These are phyloP conservation scores for Mesitornis unicolor DNA, from an alignment of 2,113 vertebrate species.

Conservation along the genomic window DNA sequence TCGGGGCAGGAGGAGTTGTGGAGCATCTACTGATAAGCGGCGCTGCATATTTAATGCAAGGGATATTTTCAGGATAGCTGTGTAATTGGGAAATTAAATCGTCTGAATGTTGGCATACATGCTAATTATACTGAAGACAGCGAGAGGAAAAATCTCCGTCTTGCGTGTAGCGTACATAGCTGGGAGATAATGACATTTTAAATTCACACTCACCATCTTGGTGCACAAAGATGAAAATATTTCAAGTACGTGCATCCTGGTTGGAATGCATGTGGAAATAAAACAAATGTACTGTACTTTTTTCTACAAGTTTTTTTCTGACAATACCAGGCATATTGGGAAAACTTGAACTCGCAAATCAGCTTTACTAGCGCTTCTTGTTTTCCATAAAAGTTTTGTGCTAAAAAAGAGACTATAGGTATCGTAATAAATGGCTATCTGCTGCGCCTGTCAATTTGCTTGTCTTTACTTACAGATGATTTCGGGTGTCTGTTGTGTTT, in stretches of 20 bases:
- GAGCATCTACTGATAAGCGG: neutral
- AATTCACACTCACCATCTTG: neutral
- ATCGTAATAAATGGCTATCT: neutral
- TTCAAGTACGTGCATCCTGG: neutral
- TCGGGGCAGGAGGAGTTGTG: neutral
- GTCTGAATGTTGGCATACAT: slow-evolving; percentile 2
- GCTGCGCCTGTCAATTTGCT: neutral
- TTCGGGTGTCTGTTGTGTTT: neutral
- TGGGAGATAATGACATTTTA: neutral
- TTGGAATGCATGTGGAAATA: neutral
- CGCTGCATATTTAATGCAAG: neutral
- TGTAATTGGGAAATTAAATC: slow-evolving; percentile 47
- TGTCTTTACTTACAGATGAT: neutral
- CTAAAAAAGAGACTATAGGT: neutral
- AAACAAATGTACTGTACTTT: neutral
- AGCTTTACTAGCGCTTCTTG: neutral
- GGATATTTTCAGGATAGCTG: neutral
- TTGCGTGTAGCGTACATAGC: neutral
- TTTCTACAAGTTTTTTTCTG: neutral
- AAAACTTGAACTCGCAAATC: neutral
- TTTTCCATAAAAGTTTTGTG: neutral
- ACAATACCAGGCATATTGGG: neutral
- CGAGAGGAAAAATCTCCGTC: neutral
- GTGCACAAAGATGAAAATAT: neutral
- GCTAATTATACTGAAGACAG: slow-evolving; percentile 9